A percentile compares a stretch with the other conserved stretches of the same genome.
Evolutionary conservation across 2,888 invertebrate species (phyloP).

Genomic region (Alsophila aescularia): DNA sequence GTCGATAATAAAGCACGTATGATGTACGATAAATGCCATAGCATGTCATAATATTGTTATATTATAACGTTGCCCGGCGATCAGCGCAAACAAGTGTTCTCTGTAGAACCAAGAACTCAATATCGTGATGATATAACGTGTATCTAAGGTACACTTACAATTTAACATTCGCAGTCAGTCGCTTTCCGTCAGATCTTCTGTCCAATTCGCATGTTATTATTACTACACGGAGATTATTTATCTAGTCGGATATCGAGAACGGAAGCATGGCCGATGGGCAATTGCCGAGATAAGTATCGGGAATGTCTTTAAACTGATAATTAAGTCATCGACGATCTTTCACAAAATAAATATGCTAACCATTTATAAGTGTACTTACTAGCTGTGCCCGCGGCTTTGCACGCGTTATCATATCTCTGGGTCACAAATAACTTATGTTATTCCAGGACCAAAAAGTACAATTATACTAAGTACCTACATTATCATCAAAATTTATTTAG

Average conservation of each 20-base stretch:
- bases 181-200: constrained; percentile 19
- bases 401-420: too few species aligned
- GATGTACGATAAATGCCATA: too few species aligned
- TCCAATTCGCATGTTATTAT: constrained; percentile 24
- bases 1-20: too few species aligned
- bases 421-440: too few species aligned
- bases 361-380: too few species aligned
- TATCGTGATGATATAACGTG: constrained; percentile 5
- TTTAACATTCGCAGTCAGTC: constrained; percentile 14
- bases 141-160: constrained; percentile 14
- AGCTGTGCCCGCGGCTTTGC: too few species aligned
- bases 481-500: too few species aligned
- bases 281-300: constrained; percentile 34
- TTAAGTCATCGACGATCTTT: constrained; percentile 26
- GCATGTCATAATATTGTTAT: too few species aligned
- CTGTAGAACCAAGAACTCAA: not conserved
- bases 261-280: constrained; percentile 37
- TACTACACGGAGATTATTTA: constrained; percentile 23
- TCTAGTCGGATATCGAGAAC: constrained; percentile 32
- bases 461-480: too few species aligned
- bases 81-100: not conserved
- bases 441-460: too few species aligned
- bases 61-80: too few species aligned
- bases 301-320: constrained; percentile 31
- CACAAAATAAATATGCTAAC: not conserved